Base-by-base conservation (phyloP, 2,113 vertebrate genomes). In the Paramisgurnus dabryanus region DNA sequence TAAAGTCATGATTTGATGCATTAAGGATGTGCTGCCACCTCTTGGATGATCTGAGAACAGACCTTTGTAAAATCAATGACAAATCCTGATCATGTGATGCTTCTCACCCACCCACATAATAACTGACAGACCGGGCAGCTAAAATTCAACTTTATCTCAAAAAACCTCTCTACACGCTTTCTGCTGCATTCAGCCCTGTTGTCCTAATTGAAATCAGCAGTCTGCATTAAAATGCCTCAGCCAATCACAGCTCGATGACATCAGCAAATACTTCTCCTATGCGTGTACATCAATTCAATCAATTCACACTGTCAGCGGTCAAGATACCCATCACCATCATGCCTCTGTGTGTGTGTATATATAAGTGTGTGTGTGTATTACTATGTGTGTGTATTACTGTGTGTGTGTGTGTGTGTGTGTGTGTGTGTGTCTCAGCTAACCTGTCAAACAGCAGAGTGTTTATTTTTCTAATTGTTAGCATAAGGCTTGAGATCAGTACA, bases 381-480 rank as follows among this genome's bases (percentile, higher is more conserved):
- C 22, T 22, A 1, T 22, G 27, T 34, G 27, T 34, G 27, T 34
- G 27, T 27, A 27, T 27, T 27, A 27, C 27, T 27, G 27, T 34
- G 27, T 34, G 27, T 34, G 43, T 45, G 43, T 45, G 43, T 45
- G 43, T 45, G 43, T 45, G 43, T 45, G 43, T 45, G 43, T 45
- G 43, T 45, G 43, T 8, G 43, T 45, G 43, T 8, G 11, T 11
- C 47, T 49, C 47, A 49, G 47, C 47, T 49, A 49, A 49, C 47
- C 47, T 12, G 47, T 71, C 60, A 65, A 71, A 65, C 74, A 34
- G 39, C 65, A 71, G 53, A 70, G 70, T 6, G 64, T 67, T 64
- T 57, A 12, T 50, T 43, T 45, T 45, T 80, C 55, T 86, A 84
- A 86, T 84, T 78, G 77, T 73, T 69, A 74, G 64, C 82, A 86